Conservation (phyloP, 2,888 invertebrate genomes). For the Parelbella ahira region DNA sequence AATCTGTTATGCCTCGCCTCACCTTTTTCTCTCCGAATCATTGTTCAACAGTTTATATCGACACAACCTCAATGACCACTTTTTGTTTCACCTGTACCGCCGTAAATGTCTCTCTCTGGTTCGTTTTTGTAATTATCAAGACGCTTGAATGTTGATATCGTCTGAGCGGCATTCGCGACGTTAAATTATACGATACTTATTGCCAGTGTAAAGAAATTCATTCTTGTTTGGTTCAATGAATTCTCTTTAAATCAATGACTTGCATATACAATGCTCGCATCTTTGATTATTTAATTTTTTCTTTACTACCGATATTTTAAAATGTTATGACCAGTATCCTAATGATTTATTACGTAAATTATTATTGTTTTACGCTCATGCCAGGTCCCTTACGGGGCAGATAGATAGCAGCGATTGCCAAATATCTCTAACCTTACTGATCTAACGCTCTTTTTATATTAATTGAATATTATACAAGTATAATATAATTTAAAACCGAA, state of each 20-base stretch:
- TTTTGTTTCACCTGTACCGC: slow-evolving; percentile 26
- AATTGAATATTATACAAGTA: no score
- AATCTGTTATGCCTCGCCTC: slow-evolving; percentile 46
- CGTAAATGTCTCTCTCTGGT: slow-evolving; percentile 13
- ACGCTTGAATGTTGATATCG: slow-evolving; percentile 8
- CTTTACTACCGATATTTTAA: no score
- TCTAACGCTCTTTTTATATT: no score
- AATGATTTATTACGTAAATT: no score
- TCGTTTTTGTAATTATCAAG: slow-evolving; percentile 16
- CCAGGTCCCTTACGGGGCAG: no score
- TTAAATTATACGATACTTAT: slow-evolving; percentile 11
- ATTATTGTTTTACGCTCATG: no score
- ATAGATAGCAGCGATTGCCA: no score
- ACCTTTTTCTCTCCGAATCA: slow-evolving; percentile 35
- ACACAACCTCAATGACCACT: slow-evolving; percentile 30
- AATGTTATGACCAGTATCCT: no score
- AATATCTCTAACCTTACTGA: no score
- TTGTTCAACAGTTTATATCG: slow-evolving; percentile 37
- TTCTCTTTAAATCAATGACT: slow-evolving; percentile 13
- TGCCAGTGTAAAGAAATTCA: slow-evolving; percentile 10
- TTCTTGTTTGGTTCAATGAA: slow-evolving; percentile 1
- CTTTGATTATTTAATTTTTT: no score
- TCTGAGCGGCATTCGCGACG: slow-evolving; percentile 4
- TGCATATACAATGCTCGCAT: no score
- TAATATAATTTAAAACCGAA: no score